A percentile compares a stretch with the other conserved stretches of the same genome.
phyloP scores from a whole-genome alignment of 1,140 invertebrate genomes.

The Cephus cinctus region DNA sequence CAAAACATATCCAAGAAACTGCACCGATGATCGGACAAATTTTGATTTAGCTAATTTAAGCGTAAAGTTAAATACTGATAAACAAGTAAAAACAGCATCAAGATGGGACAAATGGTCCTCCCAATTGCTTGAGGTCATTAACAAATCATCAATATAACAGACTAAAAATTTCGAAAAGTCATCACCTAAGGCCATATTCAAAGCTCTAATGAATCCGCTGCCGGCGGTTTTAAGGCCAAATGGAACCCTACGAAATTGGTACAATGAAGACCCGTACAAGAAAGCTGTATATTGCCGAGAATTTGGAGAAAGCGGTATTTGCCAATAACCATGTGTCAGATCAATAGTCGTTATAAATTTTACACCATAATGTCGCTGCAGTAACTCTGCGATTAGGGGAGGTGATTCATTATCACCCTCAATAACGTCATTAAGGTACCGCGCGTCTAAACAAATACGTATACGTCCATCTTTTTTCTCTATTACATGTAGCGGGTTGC shows the following conservation, averaged over 20 bases:
- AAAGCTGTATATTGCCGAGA: conserved; percentile 20
- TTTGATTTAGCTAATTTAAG: conserved; percentile 11
- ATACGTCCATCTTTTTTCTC: background rate
- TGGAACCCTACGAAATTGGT: conserved; percentile 28
- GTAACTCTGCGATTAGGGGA: background rate
- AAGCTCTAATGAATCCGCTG: conserved; percentile 27
- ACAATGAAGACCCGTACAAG: conserved; percentile 21
- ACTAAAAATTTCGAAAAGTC: conserved; percentile 1
- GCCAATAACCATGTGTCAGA: conserved; percentile 22
- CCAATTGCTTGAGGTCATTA: conserved; percentile 13
- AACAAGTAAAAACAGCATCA: background rate
- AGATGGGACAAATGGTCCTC: conserved; percentile 22
- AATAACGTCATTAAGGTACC: background rate
- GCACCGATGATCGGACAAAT: conserved; percentile 4
- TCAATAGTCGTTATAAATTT: conserved; percentile 19
- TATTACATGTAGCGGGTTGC: background rate
- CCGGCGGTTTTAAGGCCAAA: conserved; percentile 37
- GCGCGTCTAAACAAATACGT: background rate
- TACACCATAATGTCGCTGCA: background rate
- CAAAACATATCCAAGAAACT: conserved; percentile 15
- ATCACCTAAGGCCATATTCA: conserved; percentile 1
- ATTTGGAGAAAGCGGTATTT: conserved; percentile 11
- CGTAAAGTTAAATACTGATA: conserved; percentile 7
- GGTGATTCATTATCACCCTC: too few species aligned
- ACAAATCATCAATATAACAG: conserved; percentile 20